Evolutionary conservation across 2,888 invertebrate species (phyloP), one percentile per base, ranked within the genome.

Genomic region (Tenthredo notha): DNA sequence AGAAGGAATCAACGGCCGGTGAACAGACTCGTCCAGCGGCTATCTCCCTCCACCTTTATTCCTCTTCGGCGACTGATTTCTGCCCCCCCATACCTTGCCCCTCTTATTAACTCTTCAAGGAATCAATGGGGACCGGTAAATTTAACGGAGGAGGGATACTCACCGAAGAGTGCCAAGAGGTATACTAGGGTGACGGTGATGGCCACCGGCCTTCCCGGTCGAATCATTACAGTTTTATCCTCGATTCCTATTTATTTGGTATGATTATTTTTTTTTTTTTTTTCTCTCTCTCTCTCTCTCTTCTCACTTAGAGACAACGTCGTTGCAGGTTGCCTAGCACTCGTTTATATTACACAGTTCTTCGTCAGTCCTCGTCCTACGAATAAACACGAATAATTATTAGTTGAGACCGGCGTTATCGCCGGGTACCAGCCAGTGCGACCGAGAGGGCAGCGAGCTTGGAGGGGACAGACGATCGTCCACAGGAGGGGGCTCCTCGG

Each of bases 151-250:
- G 84, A 74, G 74, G 58, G 74, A 74, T 90, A 91, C 92, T 91
- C 89, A 92, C 92, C 91, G 89, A 92, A 92, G 88, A 92, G 90
- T 86, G 90, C 88, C 87, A 92, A 88, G 87, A 92, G 89, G 88
- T 89, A 91, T 87, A 91, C 88, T 88, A 91, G 89, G 85, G 88
- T 90, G 88, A 92, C 87, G 86, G 88, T 88, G 85, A 91, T 87
- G 84, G 87, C 87, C 86, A 88, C 87, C 88, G 90, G 88, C 85
- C 87, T 87, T 86, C 87, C 88, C 83, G 88, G 86, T 83, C 88
- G 86, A 88, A 88, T 89, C 91, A 91, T 91, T 89, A 85, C 87
- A 85, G 86, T 87, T 87, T 67, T n/a, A 29, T 83, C 25, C 7
- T 9, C 12, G 33, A 47, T 33, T 67, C 25, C 29, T 21, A 80